Evolutionary conservation across 1,140 invertebrate genomes (phyloP), one percentile per base, ranked within the genome.

Genomic region (Thaumatotibia leucotreta): DNA sequence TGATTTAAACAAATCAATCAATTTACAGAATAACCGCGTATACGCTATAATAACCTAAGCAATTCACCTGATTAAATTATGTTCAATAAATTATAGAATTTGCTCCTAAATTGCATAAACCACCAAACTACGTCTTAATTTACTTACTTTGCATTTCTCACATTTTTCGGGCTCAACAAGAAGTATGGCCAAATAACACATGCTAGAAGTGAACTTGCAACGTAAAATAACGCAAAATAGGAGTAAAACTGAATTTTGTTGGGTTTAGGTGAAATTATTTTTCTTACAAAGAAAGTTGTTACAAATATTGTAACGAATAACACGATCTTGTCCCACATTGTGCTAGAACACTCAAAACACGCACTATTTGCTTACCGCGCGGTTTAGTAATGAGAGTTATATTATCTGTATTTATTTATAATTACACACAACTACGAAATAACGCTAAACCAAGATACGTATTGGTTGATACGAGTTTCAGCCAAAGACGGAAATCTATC

Each of bases 61-160:
- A n/a, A n/a, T n/a, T n/a, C n/a, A n/a, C n/a, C n/a, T n/a, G n/a
- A n/a, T n/a, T n/a, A n/a, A n/a, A n/a, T n/a, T n/a, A n/a, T n/a
- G n/a, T n/a, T n/a, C n/a, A n/a, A n/a, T n/a, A n/a, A n/a, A n/a
- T n/a, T n/a, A n/a, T n/a, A n/a, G n/a, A n/a, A n/a, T n/a, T n/a
- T n/a, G n/a, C n/a, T n/a, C n/a, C n/a, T 5, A 33, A 33, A 11
- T 33, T 2, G 32, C 8, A 33, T 33, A 11, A 33, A 11, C 9
- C 1, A 4, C 9, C 32, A 33, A 11, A 11, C 10, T 11, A 33
- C n/a, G 10, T 33, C 1, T 4, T 14, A 4, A 35, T 35, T 29
- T 75, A 86, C 83, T 85, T 74, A 89, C 83, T 73, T 77, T 24
- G 79, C 69, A 67, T 89, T 89, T 58, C 73, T 76, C 32, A 86